phyloP scores from a whole-genome alignment of 2,113 vertebrate genomes.

The Phyllostomus hastatus region DNA sequence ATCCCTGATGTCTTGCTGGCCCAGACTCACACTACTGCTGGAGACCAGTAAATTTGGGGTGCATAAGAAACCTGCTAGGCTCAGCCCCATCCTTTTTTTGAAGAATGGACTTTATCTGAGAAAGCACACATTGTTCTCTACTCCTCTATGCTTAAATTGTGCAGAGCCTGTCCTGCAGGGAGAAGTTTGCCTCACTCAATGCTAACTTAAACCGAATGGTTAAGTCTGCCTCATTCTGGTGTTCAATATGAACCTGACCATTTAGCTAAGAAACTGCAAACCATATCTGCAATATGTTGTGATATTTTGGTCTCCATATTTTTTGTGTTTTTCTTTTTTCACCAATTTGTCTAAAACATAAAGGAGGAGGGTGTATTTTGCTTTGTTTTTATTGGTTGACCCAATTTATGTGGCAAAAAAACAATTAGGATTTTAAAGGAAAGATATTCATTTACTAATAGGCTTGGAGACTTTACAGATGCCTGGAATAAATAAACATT shows the following conservation, averaged over 20 bases:
- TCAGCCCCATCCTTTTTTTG: background rate
- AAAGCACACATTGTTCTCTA: background rate
- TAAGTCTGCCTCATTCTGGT: background rate
- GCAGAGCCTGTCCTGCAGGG: background rate
- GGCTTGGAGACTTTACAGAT: background rate
- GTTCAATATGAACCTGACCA: background rate
- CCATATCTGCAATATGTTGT: background rate
- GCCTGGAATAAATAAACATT: background rate
- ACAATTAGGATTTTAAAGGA: background rate
- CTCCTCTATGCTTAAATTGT: background rate
- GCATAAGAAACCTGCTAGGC: background rate
- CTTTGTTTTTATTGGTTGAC: background rate
- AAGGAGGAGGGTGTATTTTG: background rate
- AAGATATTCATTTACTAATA: background rate
- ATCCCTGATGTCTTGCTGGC: background rate
- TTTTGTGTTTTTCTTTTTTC: background rate
- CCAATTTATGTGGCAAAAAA: background rate
- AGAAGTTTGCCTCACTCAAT: background rate
- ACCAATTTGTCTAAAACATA: background rate
- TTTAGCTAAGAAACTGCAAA: background rate
- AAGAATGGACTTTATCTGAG: background rate
- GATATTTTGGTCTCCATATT: background rate
- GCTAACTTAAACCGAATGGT: background rate
- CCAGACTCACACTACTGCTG: background rate
- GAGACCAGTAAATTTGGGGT: background rate